Conservation (phyloP, 1,140 invertebrate genomes). For the Periplaneta americana region DNA sequence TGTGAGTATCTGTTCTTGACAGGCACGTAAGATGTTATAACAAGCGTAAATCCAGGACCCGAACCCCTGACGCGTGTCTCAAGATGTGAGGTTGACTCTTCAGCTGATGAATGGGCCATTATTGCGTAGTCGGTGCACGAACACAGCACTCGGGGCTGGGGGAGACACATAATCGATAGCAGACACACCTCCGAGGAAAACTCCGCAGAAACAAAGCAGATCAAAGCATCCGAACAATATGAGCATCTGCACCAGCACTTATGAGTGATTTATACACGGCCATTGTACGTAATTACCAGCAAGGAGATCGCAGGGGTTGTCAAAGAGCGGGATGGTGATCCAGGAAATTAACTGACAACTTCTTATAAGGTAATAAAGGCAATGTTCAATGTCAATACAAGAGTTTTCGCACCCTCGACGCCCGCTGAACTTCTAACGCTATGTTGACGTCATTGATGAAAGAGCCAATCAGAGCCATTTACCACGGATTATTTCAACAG, state of each 20-base stretch:
- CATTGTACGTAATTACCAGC: no score
- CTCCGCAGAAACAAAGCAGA: background rate
- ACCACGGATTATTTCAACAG: no score
- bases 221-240: background rate
- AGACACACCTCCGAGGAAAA: background rate
- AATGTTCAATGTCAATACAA: no score
- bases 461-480: no score
- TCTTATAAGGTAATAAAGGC: no score
- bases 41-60: background rate
- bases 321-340: no score
- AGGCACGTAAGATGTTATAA: background rate
- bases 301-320: no score
- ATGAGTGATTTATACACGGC: background rate
- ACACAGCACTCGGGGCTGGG: background rate
- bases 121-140: background rate
- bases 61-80: background rate
- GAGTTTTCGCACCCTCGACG: no score
- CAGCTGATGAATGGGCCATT: background rate
- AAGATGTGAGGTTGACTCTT: background rate
- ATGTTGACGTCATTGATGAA: no score
- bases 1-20: background rate
- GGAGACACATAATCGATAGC: background rate
- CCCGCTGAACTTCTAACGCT: no score
- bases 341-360: no score
- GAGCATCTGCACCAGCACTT: background rate